Percentiles rank a stretch among this genome's conserved stretches.
phyloP scores from a whole-genome alignment of 2,888 invertebrate genomes.

The Cacoxenus indagator region DNA sequence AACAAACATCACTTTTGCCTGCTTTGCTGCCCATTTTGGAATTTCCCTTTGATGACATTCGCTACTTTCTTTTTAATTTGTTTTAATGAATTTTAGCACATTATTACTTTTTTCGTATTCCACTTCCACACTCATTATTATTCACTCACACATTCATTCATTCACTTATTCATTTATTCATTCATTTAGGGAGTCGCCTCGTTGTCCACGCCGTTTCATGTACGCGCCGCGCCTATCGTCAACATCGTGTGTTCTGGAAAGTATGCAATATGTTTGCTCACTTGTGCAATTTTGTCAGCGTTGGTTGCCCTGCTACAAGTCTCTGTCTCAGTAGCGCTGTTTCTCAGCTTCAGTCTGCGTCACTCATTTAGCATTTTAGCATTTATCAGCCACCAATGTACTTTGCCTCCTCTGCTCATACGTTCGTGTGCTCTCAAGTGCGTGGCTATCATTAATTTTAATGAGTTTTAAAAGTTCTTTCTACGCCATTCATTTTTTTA shows the following conservation, averaged over 20 bases:
- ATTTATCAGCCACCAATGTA: background rate
- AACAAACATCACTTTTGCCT: background rate
- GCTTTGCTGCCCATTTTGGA: constrained; percentile 48
- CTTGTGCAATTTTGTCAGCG: constrained; percentile 53
- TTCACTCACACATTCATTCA: background rate
- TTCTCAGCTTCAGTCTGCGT: background rate
- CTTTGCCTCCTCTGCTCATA: constrained; percentile 7
- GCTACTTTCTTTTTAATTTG: constrained; percentile 55
- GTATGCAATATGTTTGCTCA: constrained; percentile 59
- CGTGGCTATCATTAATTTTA: constrained; percentile 63
- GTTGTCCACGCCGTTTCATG: constrained; percentile 45
- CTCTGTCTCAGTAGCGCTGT: background rate
- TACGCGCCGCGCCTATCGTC: background rate
- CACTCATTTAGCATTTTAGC: background rate
- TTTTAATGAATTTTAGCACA: constrained; percentile 59
- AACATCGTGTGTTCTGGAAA: background rate
- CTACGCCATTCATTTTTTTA: constrained; percentile 26
- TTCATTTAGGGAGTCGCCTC: background rate
- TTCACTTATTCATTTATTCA: background rate
- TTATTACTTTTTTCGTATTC: background rate
- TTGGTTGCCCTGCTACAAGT: background rate
- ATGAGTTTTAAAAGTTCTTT: constrained; percentile 61
- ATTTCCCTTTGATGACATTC: constrained; percentile 42
- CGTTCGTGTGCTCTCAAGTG: constrained; percentile 43
- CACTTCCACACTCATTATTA: background rate